Percentiles rank a stretch among this genome's conserved stretches.
phyloP scores from a whole-genome alignment of 2,888 invertebrate genomes.

The Platerodrilus igneus region DNA sequence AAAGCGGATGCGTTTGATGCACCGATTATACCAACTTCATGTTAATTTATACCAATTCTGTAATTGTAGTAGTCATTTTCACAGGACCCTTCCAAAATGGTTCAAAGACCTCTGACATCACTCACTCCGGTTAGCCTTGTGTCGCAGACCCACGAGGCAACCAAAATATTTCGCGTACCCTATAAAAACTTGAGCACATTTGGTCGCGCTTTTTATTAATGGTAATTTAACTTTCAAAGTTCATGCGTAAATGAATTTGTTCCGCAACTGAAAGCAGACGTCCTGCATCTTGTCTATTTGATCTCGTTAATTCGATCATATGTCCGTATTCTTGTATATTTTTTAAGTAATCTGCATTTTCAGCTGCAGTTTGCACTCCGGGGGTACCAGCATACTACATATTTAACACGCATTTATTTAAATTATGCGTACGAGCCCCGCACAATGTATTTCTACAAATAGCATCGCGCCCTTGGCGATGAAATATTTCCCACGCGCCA shows the following conservation, averaged over 20 bases:
- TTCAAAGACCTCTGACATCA: constrained; percentile 42
- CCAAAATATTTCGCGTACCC: constrained; percentile 32
- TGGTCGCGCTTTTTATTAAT: constrained; percentile 32
- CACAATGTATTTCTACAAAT: constrained; percentile 19
- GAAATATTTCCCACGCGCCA: constrained; percentile 43
- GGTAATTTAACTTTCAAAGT: constrained; percentile 31
- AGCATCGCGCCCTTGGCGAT: constrained; percentile 35
- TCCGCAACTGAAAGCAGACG: constrained; percentile 18
- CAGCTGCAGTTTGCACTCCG: not conserved
- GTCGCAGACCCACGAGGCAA: constrained; percentile 27
- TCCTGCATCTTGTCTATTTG: constrained; percentile 15
- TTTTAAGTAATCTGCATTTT: not conserved
- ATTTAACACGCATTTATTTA: constrained; percentile 33
- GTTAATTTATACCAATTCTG: constrained; percentile 35
- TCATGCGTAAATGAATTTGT: constrained; percentile 33
- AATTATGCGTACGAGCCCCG: constrained; percentile 33
- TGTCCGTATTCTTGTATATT: constrained; percentile 4
- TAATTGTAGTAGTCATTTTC: constrained; percentile 34
- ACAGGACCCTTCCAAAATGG: constrained; percentile 34
- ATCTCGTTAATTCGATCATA: constrained; percentile 13
- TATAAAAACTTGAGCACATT: constrained; percentile 27
- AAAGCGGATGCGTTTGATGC: constrained; percentile 31
- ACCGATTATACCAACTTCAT: constrained; percentile 31
- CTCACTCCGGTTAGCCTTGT: constrained; percentile 34
- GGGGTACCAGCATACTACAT: constrained; percentile 9